Base-by-base conservation (phyloP, 1,140 invertebrate genomes). In the Thalassaphorura encarpata region DNA sequence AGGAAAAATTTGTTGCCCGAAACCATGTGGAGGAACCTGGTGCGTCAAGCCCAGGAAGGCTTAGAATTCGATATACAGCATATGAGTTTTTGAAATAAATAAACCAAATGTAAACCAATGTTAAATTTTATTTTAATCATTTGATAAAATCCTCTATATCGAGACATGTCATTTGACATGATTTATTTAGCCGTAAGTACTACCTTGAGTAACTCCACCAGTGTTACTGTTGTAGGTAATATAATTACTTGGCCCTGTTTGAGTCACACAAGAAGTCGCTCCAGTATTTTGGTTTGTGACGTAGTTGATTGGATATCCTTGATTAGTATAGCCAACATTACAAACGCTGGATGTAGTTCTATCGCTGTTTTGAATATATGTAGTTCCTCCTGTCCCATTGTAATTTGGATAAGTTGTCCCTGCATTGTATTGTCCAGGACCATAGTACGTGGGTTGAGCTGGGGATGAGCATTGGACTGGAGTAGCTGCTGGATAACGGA, bases 251-350 rank as follows among this genome's bases (percentile, higher is more conserved):
- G 15, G 21, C 11, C 42, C 42, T 6, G 42, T 45, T 23, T 45
- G 42, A n/a, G 42, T 45, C 15, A 45, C 42, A 23, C 42, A 45
- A 18, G 42, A 8, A 8, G 42, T 21, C 6, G 42, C 42, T n/a
- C 42, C 42, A 45, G 42, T 45, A 45, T 45, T 45, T 45, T 45
- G 42, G 21, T 45, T 45, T 15, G 6, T 8, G 15, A 45, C 42
- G 42, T 45, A 45, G 18, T 15, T n/a, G 21, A 45, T 21, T 45
- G 42, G 42, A 23, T 45, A 45, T 8, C 21, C 21, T 8, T 15
- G 11, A 13, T 15, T 15, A 15, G 42, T 45, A 23, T 45, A 45
- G 16, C 42, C 42, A 45, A 45, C 42, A 45, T 23, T n/a, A 23
- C 15, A n/a, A 18, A 45, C 42, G 21, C 6, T 13, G 42, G 42